Evolutionary conservation across 2,888 invertebrate species (phyloP), one percentile per base, ranked within the genome.

Genomic region (Athalia cordata): DNA sequence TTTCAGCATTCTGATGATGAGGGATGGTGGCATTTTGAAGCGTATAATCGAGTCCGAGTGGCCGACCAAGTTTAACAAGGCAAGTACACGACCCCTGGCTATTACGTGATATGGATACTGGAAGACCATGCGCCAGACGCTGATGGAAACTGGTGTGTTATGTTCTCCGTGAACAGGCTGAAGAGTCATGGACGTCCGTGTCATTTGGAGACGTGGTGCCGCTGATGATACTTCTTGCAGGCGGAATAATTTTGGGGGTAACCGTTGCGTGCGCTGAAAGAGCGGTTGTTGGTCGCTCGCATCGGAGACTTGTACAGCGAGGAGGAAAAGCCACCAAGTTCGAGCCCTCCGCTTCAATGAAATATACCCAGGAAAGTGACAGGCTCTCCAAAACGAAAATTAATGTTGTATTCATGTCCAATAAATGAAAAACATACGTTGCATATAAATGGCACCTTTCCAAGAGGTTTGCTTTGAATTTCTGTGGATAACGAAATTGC

Each of bases 11-110:
- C 80, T 89, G 5, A 77, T 87, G 78, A 81, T 90, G 81, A 84
- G 86, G 45, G 89, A 90, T 77, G 87, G 88, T 68, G 90, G 90
- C 1, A 81, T 90, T 45, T 82, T 90, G 29, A 87, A 89, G 61
- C 86, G 89, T 43, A 79, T 90, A 7, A 81, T 90, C 4, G 57
- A 50, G 13, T n/a, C 49, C 75, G 78, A 76, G 15, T 50, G 59
- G 65, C 65, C 75, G 55, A 8, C 50, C 5, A 68, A 77, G 50
- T 70, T 77, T n/a, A 5, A 49, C 4, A 68, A 68, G 62, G 68
- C 29, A 29, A 29, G 29, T 29, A 29, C 61, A 47, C 9, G 29
- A 49, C n/a, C 5, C 81, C 84, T 15, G 83, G 84, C 29, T 85
- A 86, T 79, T 84, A 85, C 83, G 82, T 82, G 9, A 68, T 84